phyloP scores from a whole-genome alignment of 1,140 invertebrate species.

The Diachasmimorpha longicaudata region DNA sequence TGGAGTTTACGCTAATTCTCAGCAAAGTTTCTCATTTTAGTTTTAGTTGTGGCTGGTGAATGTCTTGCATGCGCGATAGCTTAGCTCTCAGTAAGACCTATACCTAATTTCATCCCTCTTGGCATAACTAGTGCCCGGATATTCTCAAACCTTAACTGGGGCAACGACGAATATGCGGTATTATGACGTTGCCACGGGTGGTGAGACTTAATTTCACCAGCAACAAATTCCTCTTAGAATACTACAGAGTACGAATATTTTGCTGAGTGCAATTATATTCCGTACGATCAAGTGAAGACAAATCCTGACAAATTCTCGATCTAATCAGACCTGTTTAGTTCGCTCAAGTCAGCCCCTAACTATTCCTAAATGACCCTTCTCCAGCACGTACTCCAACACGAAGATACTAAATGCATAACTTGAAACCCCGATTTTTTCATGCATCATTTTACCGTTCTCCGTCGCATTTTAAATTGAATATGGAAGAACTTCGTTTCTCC shows the following conservation, averaged over 20 bases:
- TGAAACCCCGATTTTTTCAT: too few species aligned
- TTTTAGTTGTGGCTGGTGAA: background rate
- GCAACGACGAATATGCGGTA: constrained; percentile 17
- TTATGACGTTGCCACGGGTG: background rate
- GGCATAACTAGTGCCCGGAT: background rate
- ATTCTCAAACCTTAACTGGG: too few species aligned
- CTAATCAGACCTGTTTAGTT: too few species aligned
- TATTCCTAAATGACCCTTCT: too few species aligned
- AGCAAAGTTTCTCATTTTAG: constrained; percentile 32
- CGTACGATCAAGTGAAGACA: background rate
- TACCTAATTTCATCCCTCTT: constrained; percentile 15
- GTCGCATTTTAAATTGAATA: too few species aligned
- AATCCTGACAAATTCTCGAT: too few species aligned
- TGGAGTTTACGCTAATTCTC: background rate
- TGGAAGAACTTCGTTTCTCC: too few species aligned
- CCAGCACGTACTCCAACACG: background rate
- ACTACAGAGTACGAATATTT: background rate
- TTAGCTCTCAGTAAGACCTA: background rate
- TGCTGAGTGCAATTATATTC: background rate
- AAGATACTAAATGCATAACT: too few species aligned
- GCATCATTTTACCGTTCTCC: too few species aligned
- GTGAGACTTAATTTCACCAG: constrained; percentile 17
- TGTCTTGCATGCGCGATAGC: constrained; percentile 12
- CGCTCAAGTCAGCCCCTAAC: too few species aligned
- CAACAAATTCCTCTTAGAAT: constrained; percentile 2